Base-by-base conservation (phyloP, 1,140 invertebrate species). In the Pararge aegeria region DNA sequence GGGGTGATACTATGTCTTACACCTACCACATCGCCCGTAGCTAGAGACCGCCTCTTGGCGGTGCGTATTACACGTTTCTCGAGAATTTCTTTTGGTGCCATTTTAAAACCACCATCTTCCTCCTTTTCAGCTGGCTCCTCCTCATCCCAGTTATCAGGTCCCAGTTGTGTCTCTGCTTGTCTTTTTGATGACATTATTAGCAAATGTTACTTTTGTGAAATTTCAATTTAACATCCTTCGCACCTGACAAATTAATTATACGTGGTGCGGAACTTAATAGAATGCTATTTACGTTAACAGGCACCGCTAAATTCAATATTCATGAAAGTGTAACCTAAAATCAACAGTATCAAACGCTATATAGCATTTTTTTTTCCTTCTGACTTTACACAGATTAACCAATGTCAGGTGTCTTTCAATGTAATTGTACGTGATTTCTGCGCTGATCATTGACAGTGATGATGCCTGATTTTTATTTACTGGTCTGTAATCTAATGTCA, bases 91-190 rank as follows among this genome's bases (percentile, higher is more conserved):
- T 93, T 91, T 0, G 93, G 55, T 5, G 96, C 96, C 70, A 92
- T 91, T 69, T 91, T 86, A 81, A 96, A 97, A 51, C 81, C 91
- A 16, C 95, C 95, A 60, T 93, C 91, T 88, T 97, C 95, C 86
- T 97, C 95, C 87, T 93, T 92, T 68, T 83, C 79, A 18, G 69
- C 93, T 92, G 77, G 70, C n/a, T 97, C 95, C 65, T 97, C 96
- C 20, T 94, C 84, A 78, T 97, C 94, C 96, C 96, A 98, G 85
- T 98, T 98, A n/a, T 96, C 94, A 75, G 96, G 95, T 81, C 95
- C 97, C 56, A 98, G 88, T 56, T 98, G 94, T 29, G 90, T 93
- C 10, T 92, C 92, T 37, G 97, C 96, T 66, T 83, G 83, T 64
- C 97, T 91, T 90, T 98, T 98, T 29, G 77, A 78, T 66, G 95